A percentile compares a stretch with the other conserved stretches of the same genome.
These are phyloP conservation scores for Tolypeutes matacus DNA, from an alignment of 2,797 vertebrate species.

Conservation along the genomic window DNA sequence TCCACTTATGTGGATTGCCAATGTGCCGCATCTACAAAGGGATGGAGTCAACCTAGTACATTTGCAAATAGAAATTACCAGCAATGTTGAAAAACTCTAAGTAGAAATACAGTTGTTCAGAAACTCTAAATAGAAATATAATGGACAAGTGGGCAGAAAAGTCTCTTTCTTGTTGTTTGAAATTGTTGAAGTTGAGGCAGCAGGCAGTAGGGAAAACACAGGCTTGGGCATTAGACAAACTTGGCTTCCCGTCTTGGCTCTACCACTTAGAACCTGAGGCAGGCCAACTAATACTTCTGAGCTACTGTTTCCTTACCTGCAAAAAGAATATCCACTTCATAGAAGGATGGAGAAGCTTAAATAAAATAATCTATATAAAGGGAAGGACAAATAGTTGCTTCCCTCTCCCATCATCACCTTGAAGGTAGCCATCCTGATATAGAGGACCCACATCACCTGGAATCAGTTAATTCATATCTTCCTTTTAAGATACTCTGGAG, in stretches of 20 bases:
- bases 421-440: not conserved
- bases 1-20: conserved; percentile 12
- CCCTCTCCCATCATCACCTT: no score
- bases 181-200: conserved; percentile 16
- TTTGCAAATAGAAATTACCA: not conserved
- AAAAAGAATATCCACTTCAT: not conserved
- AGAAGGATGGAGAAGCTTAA: not conserved
- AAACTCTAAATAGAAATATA: conserved; percentile 15
- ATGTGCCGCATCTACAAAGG: not conserved
- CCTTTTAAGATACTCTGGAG: not conserved
- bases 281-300: not conserved
- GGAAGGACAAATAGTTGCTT: not conserved
- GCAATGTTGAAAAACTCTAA: not conserved
- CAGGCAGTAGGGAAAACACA: not conserved
- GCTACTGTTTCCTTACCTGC: not conserved
- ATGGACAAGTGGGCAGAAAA: not conserved
- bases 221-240: not conserved
- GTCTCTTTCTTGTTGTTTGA: not conserved
- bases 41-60: not conserved
- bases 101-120: not conserved
- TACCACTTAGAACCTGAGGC: not conserved
- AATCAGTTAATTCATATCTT: not conserved
- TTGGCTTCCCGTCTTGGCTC: not conserved
- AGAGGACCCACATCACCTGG: not conserved
- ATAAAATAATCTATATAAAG: not conserved